These are phyloP conservation scores for Solea solea DNA, from an alignment of 2,113 vertebrate species.

Conservation along the genomic window DNA sequence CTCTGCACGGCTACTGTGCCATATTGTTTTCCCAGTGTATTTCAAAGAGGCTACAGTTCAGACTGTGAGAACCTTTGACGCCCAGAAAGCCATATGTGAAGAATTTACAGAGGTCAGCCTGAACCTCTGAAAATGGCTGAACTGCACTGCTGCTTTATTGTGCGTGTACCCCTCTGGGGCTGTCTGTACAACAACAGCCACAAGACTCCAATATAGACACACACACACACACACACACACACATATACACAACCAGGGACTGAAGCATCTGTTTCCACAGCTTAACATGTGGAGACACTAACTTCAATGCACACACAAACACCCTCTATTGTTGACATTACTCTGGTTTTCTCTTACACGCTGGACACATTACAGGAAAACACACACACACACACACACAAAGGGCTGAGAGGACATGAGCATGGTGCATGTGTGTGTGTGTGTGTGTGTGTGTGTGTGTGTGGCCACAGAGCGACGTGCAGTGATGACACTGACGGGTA, in stretches of 20 bases:
- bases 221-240: neutral
- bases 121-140: constrained; percentile 32
- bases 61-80: constrained; percentile 26
- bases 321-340: constrained; percentile 50
- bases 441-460: no score
- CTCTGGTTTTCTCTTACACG: constrained; percentile 53
- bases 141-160: constrained; percentile 31
- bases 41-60: neutral
- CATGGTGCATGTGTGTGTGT: constrained; percentile 2
- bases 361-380: constrained; percentile 51
- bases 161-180: constrained; percentile 37
- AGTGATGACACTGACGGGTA: constrained; percentile 48
- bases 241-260: constrained; percentile 31
- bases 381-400: constrained; percentile 54
- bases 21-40: constrained; percentile 1
- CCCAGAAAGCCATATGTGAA: constrained; percentile 34
- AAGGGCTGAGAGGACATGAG: constrained; percentile 4
- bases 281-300: constrained; percentile 46
- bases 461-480: no score
- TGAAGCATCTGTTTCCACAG: constrained; percentile 75
- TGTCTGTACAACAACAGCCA: constrained; percentile 49
- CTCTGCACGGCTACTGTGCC: constrained; percentile 6
- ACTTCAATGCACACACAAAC: constrained; percentile 46
- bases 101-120: constrained; percentile 50
- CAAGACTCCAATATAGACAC: constrained; percentile 52